Base-by-base conservation (phyloP, 2,888 invertebrate species). In the Oscheius sp. region DNA sequence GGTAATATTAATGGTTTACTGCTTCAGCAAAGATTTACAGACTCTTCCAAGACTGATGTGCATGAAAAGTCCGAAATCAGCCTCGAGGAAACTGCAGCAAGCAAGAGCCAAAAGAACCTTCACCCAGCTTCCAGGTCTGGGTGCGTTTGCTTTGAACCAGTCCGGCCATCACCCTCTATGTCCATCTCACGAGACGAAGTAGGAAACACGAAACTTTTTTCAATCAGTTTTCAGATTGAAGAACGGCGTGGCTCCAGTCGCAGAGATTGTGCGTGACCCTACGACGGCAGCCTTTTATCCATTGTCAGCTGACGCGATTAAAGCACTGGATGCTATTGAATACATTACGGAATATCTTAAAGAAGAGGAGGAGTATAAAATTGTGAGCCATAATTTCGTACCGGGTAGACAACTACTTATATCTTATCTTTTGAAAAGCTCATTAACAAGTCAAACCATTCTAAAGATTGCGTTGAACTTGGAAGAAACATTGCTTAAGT, bases 11-110 rank as follows among this genome's bases (percentile, higher is more conserved):
- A 21, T 21, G 21, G 21, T 21, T 21, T 21, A 21, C 21, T 21
- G 21, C 3, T 59, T 59, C 3, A 59, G 3, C n/a, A 3, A 13
- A 11, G n/a, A 35, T 42, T 72, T 81, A 21, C 76, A 84, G 83
- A 73, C 76, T 47, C 78, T 88, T 32, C 88, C 88, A 7, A 74
- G 76, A 21, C 70, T 95, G 85, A 91, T 99, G 85, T 92, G 97
- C 86, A 98, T 99, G 97, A 94, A 95, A 89, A 92, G 98, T 85
- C 99, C 99, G 21, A 83, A 82, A 55, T 74, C 79, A 21, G 75
- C 76, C 21, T 66, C 75, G 3, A 74, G 55, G 10, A 35, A 21
- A 60, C 48, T 47, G 53, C 63, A 50, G 51, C 47, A 70, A 62
- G 68, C 66, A 9, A 59, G 57, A 57, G 37, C 76, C 10, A 76